Evolutionary conservation across 1,140 invertebrate species (phyloP).

Genomic region (Bombus sylvicola): DNA sequence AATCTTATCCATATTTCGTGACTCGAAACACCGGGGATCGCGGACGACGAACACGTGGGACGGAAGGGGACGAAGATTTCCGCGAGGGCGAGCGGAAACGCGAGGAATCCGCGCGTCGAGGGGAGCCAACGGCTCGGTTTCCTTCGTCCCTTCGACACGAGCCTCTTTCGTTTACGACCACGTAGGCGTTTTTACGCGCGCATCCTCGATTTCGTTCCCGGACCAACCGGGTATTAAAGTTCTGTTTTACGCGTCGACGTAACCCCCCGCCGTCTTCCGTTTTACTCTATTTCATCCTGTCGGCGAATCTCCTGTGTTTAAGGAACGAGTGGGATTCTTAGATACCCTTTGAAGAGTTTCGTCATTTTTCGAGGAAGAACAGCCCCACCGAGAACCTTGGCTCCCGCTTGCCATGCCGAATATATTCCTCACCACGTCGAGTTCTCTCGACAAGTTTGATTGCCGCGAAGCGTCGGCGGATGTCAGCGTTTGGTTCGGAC

Average conservation of each 20-base stretch:
- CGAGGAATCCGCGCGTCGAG: conserved; percentile 6
- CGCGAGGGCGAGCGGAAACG: conserved; percentile 6
- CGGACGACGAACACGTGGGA: not conserved
- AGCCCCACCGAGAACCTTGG: not conserved
- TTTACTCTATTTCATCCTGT: not conserved
- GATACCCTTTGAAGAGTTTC: conserved; percentile 50
- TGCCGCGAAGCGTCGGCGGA: conserved; percentile 59
- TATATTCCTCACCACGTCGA: not conserved
- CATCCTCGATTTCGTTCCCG: conserved; percentile 43
- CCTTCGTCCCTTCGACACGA: conserved; percentile 42
- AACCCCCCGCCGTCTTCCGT: not conserved
- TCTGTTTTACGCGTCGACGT: conserved; percentile 63
- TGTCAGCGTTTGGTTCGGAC: conserved; percentile 41
- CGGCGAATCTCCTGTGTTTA: not conserved
- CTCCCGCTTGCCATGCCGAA: not conserved
- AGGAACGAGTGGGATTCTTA: conserved; percentile 52
- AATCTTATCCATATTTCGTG: conserved; percentile 66
- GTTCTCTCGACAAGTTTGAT: conserved; percentile 64
- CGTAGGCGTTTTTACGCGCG: conserved; percentile 63
- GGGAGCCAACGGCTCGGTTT: not conserved
- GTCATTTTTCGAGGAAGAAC: conserved; percentile 59
- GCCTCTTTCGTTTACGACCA: conserved; percentile 48
- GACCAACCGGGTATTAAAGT: conserved; percentile 60
- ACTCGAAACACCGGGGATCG: conserved; percentile 11
- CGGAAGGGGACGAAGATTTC: not conserved